Evolutionary conservation across 1,140 invertebrate genomes (phyloP), one percentile per base, ranked within the genome.

Genomic region (Bombus confusus): DNA sequence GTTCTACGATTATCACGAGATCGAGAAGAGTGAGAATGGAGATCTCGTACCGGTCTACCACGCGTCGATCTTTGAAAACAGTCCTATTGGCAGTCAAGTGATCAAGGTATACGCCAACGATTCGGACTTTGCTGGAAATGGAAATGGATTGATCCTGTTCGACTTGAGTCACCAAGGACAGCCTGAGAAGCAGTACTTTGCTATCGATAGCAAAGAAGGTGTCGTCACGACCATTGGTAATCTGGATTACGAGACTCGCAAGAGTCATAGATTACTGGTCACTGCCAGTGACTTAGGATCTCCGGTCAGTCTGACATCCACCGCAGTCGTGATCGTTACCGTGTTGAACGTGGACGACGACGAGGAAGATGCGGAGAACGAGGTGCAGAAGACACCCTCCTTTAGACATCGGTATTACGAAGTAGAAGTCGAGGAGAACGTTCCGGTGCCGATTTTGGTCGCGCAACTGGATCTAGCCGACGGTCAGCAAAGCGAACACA

Each of bases 241-340:
- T 87, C 95, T 98, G 15, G 97, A 98, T 91, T 98, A 97, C 89
- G 97, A 98, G 93, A 95, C 92, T 43, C 95, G 96, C 87, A 95
- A 94, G 47, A 92, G 95, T 28, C 96, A 98, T 91, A 98, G 98
- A 93, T 95, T 98, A 2, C 97, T 97, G 0, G 96, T 98, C 1
- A 96, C 98, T 12, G 98, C 98, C 1, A 98, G 97, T 0, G 98
- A 98, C 95, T 95, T 98, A 34, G 98, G 98, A 2, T 97, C 96
- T 47, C 98, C 98, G 0, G 22, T 90, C 0, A 97, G 97, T 87
- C 93, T 98, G 15, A 98, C 97, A 77, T 97, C 98, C 0, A 97
- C 97, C 0, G 98, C 98, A 9, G 94, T 98, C 37, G 93, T 98
- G 8, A 93, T 96, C 22, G 95, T 98, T 0, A 96, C 95, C 9